Conservation (phyloP, 2,888 invertebrate genomes). For the Macrophya alboannulata region DNA sequence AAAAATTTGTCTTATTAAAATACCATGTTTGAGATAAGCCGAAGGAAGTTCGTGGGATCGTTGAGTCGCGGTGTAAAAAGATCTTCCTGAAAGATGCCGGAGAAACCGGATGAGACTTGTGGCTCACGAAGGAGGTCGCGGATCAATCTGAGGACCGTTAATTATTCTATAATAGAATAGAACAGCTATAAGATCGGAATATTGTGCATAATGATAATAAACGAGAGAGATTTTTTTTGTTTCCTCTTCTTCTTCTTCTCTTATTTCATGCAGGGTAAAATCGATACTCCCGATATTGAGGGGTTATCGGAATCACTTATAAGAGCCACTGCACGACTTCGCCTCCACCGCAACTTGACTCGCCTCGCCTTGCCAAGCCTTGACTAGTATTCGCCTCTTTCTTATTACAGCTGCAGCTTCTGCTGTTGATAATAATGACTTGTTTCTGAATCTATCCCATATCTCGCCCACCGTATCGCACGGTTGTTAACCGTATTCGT, state of each 20-base stretch:
- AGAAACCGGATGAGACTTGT: conserved; percentile 49
- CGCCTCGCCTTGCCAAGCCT: conserved; percentile 70
- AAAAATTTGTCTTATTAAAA: too few species aligned
- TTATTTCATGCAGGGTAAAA: background rate
- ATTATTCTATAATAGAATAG: conserved; percentile 70
- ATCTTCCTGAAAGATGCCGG: conserved; percentile 32
- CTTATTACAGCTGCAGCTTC: background rate
- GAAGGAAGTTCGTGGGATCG: conserved; percentile 29
- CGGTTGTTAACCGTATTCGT: conserved; percentile 42
- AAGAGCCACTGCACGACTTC: conserved; percentile 77
- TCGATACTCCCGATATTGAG: conserved; percentile 71
- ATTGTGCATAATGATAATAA: background rate
- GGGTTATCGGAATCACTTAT: conserved; percentile 78
- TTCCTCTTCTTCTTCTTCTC: background rate
- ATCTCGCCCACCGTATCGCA: conserved; percentile 40
- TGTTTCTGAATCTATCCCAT: conserved; percentile 35
- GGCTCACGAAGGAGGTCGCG: conserved; percentile 70
- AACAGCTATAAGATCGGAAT: conserved; percentile 14
- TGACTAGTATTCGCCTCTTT: conserved; percentile 54
- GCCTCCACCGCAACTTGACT: conserved; percentile 62
- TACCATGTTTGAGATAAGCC: conserved; percentile 11
- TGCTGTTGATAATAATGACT: conserved; percentile 42
- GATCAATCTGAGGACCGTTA: conserved; percentile 69
- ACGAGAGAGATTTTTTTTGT: background rate
- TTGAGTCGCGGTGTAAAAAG: conserved; percentile 29